phyloP scores from a whole-genome alignment of 2,797 vertebrate genomes.

The Nannoperca australis region DNA sequence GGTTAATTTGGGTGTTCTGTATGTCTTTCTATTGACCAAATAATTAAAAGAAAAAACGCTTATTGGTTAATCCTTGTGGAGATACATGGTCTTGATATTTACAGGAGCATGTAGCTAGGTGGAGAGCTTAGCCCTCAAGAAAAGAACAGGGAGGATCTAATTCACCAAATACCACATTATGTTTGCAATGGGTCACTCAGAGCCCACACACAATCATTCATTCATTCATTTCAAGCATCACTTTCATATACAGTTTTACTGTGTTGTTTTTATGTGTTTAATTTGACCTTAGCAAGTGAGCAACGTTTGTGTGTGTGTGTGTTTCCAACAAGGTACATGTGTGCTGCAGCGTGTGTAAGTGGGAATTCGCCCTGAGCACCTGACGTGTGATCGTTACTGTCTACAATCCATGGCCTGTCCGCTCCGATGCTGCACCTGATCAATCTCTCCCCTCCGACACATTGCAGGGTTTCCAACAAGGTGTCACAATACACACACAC shows the following conservation, averaged over 20 bases:
- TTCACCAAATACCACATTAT: slow-evolving; percentile 32
- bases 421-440: slow-evolving; percentile 55
- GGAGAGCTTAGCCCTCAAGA: slow-evolving; percentile 4
- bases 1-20: neutral
- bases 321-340: slow-evolving; percentile 7
- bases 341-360: neutral
- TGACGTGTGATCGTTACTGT: slow-evolving; percentile 56
- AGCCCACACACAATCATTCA: neutral
- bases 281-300: neutral
- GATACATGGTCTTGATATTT: slow-evolving; percentile 28
- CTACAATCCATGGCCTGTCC: slow-evolving; percentile 61
- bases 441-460: slow-evolving; percentile 39
- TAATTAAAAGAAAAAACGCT: neutral
- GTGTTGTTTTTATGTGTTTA: neutral
- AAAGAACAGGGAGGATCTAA: neutral
- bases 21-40: neutral
- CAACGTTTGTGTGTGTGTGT: neutral
- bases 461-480: neutral
- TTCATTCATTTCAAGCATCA: neutral
- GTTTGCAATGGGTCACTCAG: neutral
- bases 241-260: neutral
- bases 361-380: slow-evolving; percentile 17
- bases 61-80: neutral
- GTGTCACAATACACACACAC: slow-evolving; percentile 1
- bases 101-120: neutral